phyloP scores from a whole-genome alignment of 2,797 vertebrate species.

The Loriculus beryllinus region DNA sequence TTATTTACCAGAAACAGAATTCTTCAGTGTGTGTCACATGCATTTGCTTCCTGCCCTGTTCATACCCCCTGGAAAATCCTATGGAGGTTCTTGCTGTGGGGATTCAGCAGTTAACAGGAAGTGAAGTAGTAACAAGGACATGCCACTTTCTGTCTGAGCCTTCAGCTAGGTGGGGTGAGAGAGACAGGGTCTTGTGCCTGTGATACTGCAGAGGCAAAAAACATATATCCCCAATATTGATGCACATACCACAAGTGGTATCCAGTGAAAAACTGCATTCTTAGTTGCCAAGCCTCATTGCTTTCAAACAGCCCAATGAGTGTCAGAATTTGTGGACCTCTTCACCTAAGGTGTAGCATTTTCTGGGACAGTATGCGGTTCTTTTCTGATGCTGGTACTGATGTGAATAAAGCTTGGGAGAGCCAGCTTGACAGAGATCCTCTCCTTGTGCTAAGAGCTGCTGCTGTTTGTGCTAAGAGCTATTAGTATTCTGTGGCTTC shows the following conservation, averaged over 20 bases:
- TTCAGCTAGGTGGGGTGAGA: not conserved
- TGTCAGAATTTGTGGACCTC: not conserved
- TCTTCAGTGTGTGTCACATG: not conserved
- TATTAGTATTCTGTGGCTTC: not conserved
- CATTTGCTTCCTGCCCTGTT: not conserved
- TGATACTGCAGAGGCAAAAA: not conserved
- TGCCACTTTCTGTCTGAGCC: not conserved
- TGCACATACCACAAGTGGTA: not conserved
- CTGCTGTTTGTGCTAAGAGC: not conserved
- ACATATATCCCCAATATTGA: accelerated
- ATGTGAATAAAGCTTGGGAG: not conserved
- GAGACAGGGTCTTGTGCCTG: not conserved
- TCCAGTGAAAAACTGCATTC: not conserved
- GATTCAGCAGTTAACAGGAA: not conserved
- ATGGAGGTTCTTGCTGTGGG: not conserved
- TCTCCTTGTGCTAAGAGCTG: not conserved
- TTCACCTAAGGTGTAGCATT: not conserved
- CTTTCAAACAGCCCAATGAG: not conserved
- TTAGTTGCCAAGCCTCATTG: not conserved
- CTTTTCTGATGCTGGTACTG: not conserved
- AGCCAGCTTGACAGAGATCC: not conserved
- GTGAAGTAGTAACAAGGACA: not conserved
- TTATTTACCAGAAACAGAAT: not conserved
- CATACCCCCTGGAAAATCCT: not conserved
- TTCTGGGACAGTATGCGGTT: not conserved